phyloP scores from a whole-genome alignment of 2,797 vertebrate species.

The Hyperoplus immaculatus region DNA sequence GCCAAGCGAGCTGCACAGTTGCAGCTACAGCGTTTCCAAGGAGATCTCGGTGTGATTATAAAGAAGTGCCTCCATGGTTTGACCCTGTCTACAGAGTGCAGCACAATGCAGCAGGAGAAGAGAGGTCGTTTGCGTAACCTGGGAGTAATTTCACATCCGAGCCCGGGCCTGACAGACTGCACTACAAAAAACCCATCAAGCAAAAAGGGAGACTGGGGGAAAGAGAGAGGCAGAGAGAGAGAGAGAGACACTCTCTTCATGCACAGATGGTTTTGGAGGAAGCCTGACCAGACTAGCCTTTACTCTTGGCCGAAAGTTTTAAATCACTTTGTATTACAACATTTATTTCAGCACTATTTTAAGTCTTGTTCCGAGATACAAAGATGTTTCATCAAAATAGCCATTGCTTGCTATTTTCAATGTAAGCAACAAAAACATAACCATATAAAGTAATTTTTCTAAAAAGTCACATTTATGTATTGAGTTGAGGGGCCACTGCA shows the following conservation, averaged over 20 bases:
- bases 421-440: constrained; percentile 45
- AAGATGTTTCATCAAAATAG: constrained; percentile 40
- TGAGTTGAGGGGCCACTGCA: neutral
- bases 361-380: constrained; percentile 39
- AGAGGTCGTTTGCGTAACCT: constrained; percentile 45
- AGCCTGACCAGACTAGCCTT: constrained; percentile 21
- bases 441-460: constrained; percentile 56
- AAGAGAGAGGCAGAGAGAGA: neutral
- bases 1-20: constrained; percentile 70
- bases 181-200: constrained; percentile 15
- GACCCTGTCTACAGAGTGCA: constrained; percentile 45
- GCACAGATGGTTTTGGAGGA: constrained; percentile 44
- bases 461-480: constrained; percentile 20
- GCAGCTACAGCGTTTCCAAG: constrained; percentile 72
- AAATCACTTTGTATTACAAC: constrained; percentile 53
- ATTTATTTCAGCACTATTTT: constrained; percentile 58
- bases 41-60: constrained; percentile 60
- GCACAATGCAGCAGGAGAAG: constrained; percentile 65
- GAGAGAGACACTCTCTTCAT: neutral
- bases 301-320: constrained; percentile 58
- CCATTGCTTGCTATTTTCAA: constrained; percentile 38
- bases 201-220: constrained; percentile 12
- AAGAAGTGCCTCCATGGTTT: constrained; percentile 54
- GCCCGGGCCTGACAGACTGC: constrained; percentile 37
- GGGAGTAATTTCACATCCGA: constrained; percentile 57